Conservation (phyloP, 2,797 vertebrate species). For the Silurus aristotelis region DNA sequence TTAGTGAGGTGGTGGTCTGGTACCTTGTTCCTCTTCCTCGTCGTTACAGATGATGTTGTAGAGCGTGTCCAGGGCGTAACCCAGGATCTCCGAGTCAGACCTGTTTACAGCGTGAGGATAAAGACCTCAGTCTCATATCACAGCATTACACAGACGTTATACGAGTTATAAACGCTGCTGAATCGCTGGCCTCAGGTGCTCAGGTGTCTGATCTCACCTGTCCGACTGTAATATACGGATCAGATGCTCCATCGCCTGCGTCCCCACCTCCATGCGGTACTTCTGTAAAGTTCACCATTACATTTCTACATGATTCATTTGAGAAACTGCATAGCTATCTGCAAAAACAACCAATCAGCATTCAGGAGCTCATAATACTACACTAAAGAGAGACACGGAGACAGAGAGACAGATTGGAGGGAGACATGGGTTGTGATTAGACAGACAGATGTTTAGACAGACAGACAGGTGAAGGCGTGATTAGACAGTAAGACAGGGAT, state of each 20-base stretch:
- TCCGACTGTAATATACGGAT: conserved; percentile 92
- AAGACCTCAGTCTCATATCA: background rate
- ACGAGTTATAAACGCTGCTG: background rate
- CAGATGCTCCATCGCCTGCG: conserved; percentile 93
- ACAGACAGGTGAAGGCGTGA: too few species aligned
- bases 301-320: background rate
- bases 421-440: background rate
- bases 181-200: background rate
- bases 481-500: background rate
- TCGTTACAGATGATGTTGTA: conserved; percentile 97
- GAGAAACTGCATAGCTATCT: background rate
- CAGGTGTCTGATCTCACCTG: conserved; percentile 75
- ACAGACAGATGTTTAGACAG: background rate
- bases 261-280: conserved; percentile 93
- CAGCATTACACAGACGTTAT: background rate
- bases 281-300: conserved; percentile 74
- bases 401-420: background rate
- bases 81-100: conserved; percentile 98
- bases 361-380: background rate
- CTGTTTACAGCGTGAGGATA: conserved; percentile 65
- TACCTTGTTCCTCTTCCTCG: conserved; percentile 95
- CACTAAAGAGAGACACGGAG: background rate
- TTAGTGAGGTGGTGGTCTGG: background rate
- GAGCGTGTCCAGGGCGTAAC: conserved; percentile 96
- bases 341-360: background rate